Evolutionary conservation across 2,888 invertebrate species (phyloP), one percentile per base, ranked within the genome.

Genomic region (Rhopalosiphum nymphaeae): DNA sequence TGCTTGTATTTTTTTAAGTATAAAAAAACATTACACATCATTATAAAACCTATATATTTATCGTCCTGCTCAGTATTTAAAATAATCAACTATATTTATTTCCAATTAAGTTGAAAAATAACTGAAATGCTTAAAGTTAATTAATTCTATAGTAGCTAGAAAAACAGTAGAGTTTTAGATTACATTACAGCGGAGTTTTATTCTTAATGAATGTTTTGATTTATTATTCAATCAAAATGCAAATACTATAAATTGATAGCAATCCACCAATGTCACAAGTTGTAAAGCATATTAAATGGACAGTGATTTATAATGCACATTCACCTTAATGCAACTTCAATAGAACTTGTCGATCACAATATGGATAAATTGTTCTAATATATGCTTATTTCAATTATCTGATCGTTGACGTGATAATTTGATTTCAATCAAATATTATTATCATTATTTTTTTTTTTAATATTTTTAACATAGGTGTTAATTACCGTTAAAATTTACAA

Each of bases 121-220:
- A 78, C 2, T 78, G 7, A 21, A 78, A 78, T 26, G 29, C 5
- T 91, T 84, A 44, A 16, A 36, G 9, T 53, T 91, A 26, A 91
- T 91, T 56, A 42, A 56, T 42, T 84, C 36, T n/a, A 49, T 49
- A 36, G 49, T 44, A 16, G 5, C 46, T n/a, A n/a, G 67, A 25
- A 13, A 53, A 78, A 84, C 16, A 91, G 16, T 36, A 87, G 36
- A 56, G 21, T 86, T 92, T 92, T 67, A 53, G 67, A 92, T 49
- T 61, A 49, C 21, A 78, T 88, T 92, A 88, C 42, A 16, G 49
- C 42, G 29, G 88, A 36, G 46, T 92, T 67, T 67, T 36, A 67
- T 92, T 53, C 87, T 53, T 87, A 92, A 92, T 92, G 53, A 88
- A 88, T 29, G 88, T 88, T 92, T 88, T 88, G 67, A 92, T 92